phyloP scores from a whole-genome alignment of 1,140 invertebrate genomes.

The Gryllus bimaculatus region DNA sequence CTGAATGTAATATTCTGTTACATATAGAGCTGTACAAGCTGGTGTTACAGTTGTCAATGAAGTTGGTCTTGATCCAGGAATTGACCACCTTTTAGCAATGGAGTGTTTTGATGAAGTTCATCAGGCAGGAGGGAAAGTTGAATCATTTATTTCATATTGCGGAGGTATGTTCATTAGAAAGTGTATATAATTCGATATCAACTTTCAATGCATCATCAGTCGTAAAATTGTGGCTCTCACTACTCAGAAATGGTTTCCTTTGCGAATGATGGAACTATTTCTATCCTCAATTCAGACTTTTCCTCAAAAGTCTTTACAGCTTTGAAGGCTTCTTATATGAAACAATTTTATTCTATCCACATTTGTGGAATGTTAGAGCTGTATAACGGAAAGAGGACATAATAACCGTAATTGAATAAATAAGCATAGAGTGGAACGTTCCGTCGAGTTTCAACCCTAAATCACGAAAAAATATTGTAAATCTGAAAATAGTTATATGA shows the following conservation, averaged over 20 bases:
- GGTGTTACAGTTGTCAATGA: constrained; percentile 30
- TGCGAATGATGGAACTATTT: too few species aligned
- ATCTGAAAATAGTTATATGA: too few species aligned
- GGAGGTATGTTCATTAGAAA: constrained; percentile 50
- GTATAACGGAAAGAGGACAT: too few species aligned
- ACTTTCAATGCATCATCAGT: neutral
- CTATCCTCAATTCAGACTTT: too few species aligned
- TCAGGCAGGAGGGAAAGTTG: constrained; percentile 69
- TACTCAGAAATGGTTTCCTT: neutral
- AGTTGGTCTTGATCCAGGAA: constrained; percentile 87
- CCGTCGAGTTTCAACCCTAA: too few species aligned
- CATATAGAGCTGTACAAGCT: constrained; percentile 30
- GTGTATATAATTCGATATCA: neutral
- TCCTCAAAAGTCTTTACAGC: too few species aligned
- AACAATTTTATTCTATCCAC: too few species aligned
- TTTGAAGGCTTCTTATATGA: too few species aligned
- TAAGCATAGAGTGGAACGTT: too few species aligned
- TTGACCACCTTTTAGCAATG: constrained; percentile 94
- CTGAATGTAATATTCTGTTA: neutral
- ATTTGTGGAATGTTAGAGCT: too few species aligned
- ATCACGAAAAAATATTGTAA: too few species aligned
- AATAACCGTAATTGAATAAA: too few species aligned
- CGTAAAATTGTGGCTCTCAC: neutral
- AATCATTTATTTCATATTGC: constrained; percentile 94
- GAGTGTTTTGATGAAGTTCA: constrained; percentile 91